Base-by-base conservation (phyloP, 2,888 invertebrate species). In the Apotomis turbidana region DNA sequence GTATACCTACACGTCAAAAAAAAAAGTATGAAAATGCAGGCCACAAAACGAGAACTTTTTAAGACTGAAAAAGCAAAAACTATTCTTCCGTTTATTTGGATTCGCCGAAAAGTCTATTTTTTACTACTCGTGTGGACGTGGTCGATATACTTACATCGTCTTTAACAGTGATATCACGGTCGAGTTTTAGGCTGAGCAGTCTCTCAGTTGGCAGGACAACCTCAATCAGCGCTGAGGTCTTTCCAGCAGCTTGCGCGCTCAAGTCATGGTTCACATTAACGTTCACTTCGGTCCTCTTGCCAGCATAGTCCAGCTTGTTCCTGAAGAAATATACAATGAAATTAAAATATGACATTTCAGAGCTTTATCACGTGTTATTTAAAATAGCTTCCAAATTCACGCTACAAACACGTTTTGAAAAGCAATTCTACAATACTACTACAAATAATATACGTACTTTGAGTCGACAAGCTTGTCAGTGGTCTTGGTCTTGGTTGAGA, bases 401-500 rank as follows among this genome's bases (percentile, higher is more conserved):
- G 41, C 41, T 41, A 41, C 27, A 27, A 27, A 27, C 3, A 41
- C 41, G 3, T 41, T 3, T 41, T 41, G 5, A 6, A 41, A 41
- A 6, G 3, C 6, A 5, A 0, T 5, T 41, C 6, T 41, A 41
- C 2, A 41, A 2, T 41, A 41, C 41, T 41, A 41, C 41, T 27
- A 27, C 27, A 27, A 27, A 12, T 27, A n/a, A 6, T 57, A 66
- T 36, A 89, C 94, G 89, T 85, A 95, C 95, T 95, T 96, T 0
- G 96, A 95, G 38, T 95, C 95, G 0, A 96, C 57, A 1, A 93
- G 88, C 6, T 90, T 89, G 5, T 90, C 90, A 49, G 89, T 94
- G 0, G 94, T 76, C 75, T 94, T 94, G 69, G 94, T 95, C 75
- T 94, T 93, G 0, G 97, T 96, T 49, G 94, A 94, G 54, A 97